A percentile compares a stretch with the other conserved stretches of the same genome.
Evolutionary conservation across 2,797 vertebrate species (phyloP).

Genomic region (Acrossocheilus wenchowensis): DNA sequence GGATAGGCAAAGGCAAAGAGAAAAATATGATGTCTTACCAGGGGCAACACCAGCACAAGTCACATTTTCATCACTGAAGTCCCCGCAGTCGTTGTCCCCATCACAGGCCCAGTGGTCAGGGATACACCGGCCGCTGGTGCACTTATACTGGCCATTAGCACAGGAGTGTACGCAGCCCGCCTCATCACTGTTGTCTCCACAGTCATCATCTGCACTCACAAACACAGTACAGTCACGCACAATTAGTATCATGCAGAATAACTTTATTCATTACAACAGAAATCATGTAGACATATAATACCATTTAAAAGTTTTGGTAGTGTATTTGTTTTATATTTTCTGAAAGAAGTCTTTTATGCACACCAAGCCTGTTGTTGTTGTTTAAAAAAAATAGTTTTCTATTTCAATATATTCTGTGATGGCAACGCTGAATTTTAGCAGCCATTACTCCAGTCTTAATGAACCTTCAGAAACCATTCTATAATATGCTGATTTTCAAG

Average conservation of each 20-base stretch:
- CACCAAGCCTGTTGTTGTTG: neutral
- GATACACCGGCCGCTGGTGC: constrained; percentile 90
- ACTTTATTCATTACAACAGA: neutral
- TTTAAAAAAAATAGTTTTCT: neutral
- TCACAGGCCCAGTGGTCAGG: constrained; percentile 94
- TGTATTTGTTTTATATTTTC: neutral
- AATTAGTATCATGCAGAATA: neutral
- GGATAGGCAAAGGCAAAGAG: neutral
- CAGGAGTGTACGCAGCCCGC: constrained; percentile 87
- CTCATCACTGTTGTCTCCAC: constrained; percentile 94
- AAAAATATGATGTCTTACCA: constrained; percentile 62
- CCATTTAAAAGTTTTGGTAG: neutral
- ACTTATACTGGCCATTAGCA: constrained; percentile 88
- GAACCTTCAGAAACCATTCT: neutral
- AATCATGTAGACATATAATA: neutral
- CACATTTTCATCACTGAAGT: constrained; percentile 91
- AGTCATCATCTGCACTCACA: constrained; percentile 88
- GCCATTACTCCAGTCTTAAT: neutral
- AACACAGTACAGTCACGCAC: neutral
- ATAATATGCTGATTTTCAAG: neutral
- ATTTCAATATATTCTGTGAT: neutral
- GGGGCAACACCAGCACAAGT: constrained; percentile 86
- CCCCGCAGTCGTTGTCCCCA: constrained; percentile 96
- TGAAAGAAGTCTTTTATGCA: neutral
- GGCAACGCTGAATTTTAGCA: no score